Base-by-base conservation (phyloP, 2,113 vertebrate species). In the Aspiorhynchus laticeps region DNA sequence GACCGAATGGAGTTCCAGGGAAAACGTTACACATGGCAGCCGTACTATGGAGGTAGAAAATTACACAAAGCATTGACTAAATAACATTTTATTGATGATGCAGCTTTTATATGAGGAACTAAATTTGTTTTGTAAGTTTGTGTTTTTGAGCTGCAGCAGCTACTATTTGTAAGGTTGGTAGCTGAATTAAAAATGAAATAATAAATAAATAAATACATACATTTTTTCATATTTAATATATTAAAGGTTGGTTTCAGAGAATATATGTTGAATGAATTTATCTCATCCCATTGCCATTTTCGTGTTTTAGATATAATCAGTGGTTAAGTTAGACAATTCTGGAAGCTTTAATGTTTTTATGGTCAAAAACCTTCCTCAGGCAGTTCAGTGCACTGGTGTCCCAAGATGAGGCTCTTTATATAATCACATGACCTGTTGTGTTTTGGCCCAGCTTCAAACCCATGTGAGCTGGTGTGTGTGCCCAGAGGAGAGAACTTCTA, bases 401-500 rank as follows among this genome's bases (percentile, higher is more conserved):
- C 19, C 28, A 38, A 63, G 56, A 41, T 43, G 24, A 28, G 53
- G 1, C 31, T 14, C 3, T 78, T 56, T 19, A 53, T 53, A 21
- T 79, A 41, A 6, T 81, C 24, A 43, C 79, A 19, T 63, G 7
- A 41, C n/a, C 33, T 81, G 79, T 76, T 87, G 85, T 61, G 26
- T 67, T 76, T 74, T 86, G 86, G 51, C 86, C 48, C 65, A 97
- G 97, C 95, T 1, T 87, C 94, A 11, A 97, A 96, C 90, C 96
- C 97, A 41, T 99, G 98, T 88, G 97, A 98, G 89, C 92, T 99
- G 91, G 97, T 96, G 93, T 99, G 98, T 89, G 96, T 97, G 82
- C 97, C 98, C 61, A 96, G 95, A 81, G 97, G 97, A 90, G 94
- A 98, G 91, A 97, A 93, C 91, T 97, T 98, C 92, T 97, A 96